Evolutionary conservation across 2,113 vertebrate species (phyloP).

Genomic region (Xenopus borealis): DNA sequence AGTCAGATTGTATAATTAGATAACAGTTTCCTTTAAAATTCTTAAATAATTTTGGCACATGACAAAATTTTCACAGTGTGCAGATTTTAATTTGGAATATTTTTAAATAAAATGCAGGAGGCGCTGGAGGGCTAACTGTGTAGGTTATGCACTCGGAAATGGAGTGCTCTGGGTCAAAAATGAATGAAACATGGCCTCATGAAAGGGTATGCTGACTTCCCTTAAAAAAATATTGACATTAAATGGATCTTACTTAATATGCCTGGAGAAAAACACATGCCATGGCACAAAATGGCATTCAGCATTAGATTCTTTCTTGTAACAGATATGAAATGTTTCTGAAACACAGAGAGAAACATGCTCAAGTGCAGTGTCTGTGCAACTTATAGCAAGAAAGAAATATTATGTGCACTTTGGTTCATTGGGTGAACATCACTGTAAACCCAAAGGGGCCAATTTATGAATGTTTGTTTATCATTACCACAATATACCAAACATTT

Average conservation of each 20-base stretch:
- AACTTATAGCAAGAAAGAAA: no score
- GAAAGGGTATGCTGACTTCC: slow-evolving; percentile 21
- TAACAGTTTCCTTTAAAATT: slow-evolving; percentile 66
- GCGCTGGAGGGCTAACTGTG: slow-evolving; percentile 51
- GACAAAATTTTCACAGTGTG: slow-evolving; percentile 69
- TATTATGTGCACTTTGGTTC: no score
- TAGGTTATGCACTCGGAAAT: slow-evolving; percentile 65
- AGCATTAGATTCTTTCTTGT: slow-evolving; percentile 2
- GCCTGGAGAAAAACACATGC: slow-evolving; percentile 48
- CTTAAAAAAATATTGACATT: slow-evolving; percentile 61
- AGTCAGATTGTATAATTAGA: slow-evolving; percentile 76
- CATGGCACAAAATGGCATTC: slow-evolving; percentile 7
- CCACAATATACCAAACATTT: no score
- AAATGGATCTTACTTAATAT: slow-evolving; percentile 60
- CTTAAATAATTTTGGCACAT: slow-evolving; percentile 72
- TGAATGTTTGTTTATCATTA: no score
- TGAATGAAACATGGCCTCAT: slow-evolving; percentile 61
- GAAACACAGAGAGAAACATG: neutral
- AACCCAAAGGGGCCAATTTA: no score
- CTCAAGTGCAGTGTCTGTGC: no score
- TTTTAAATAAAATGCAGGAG: slow-evolving; percentile 62
- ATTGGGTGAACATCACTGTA: no score
- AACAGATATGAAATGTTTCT: slow-evolving; percentile 5
- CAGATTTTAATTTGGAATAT: slow-evolving; percentile 61
- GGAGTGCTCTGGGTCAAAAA: slow-evolving; percentile 61